A percentile compares a stretch with the other conserved stretches of the same genome.
Evolutionary conservation across 2,113 vertebrate species (phyloP).

Genomic region (Albula glossodonta): DNA sequence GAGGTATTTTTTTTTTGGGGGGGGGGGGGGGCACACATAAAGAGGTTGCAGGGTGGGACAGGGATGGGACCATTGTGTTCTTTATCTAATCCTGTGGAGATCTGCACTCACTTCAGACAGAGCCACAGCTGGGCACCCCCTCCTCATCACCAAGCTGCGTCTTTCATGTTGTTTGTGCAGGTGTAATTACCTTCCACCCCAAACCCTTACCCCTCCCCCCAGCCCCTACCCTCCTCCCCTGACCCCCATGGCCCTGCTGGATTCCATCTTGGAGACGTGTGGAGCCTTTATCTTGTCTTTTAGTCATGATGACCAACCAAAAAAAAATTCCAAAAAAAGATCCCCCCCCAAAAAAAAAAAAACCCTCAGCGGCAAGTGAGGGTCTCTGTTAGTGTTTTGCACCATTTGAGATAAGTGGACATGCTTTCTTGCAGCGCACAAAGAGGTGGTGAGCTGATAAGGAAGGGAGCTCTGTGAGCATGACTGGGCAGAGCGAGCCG

Average conservation of each 20-base stretch:
- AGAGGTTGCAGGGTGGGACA: background rate
- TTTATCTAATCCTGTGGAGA: slow-evolving; percentile 35
- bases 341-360: background rate
- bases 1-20: background rate
- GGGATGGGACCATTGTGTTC: background rate
- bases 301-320: background rate
- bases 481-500: background rate
- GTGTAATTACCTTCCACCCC: slow-evolving; percentile 41
- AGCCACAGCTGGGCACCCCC: slow-evolving; percentile 9
- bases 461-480: slow-evolving; percentile 14
- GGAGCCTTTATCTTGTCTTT: slow-evolving; percentile 10
- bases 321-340: background rate
- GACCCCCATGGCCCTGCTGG: background rate
- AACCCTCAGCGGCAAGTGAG: background rate
- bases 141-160: slow-evolving; percentile 10
- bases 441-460: slow-evolving; percentile 50
- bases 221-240: background rate
- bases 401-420: slow-evolving; percentile 57
- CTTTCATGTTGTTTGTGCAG: slow-evolving; percentile 36
- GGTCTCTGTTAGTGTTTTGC: slow-evolving; percentile 59
- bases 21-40: background rate
- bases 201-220: slow-evolving; percentile 21
- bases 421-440: slow-evolving; percentile 42
- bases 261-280: background rate
- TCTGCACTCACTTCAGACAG: background rate